Base-by-base conservation (phyloP, 2,888 invertebrate species). In the Beris morrisii region DNA sequence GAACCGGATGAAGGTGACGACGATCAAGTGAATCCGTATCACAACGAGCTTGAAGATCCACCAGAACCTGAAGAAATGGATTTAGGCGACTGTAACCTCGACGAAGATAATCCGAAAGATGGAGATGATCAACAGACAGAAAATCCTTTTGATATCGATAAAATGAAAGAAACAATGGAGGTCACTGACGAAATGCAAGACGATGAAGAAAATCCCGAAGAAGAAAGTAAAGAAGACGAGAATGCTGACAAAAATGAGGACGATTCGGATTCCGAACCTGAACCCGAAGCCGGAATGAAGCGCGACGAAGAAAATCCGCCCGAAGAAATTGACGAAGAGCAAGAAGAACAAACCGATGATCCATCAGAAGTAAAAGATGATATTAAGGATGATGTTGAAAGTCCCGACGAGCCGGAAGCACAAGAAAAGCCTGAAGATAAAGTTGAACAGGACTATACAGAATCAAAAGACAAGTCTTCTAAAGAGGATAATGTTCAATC, bases 41-140 rank as follows among this genome's bases (percentile, higher is more conserved):
- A 93, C 75, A 92, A 92, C 46, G 87, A 92, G 64, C 84, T 90
- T 69, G 87, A 88, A 72, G 88, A 88, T 53, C 84, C 88, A 11
- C 89, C 90, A 0, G 93, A 95, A 75, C 89, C 93, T 0, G 93
- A 95, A 78, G 87, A 90, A 57, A 87, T 95, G 79, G 94, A 96
- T 75, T 80, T 96, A 68, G 94, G 95, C 0, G 94, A 96, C 50
- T 90, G 95, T 78, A 87, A 93, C 71, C 80, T 93, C 15, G 93
- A 95, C 74, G 91, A 87, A 32, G 88, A 82, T 71, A 87, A 83
- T 75, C 86, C 81, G 6, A 86, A 86, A 30, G 86, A 87, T 5
- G 74, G 74, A 11, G 75, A 78, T 15, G 78, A 82, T 32, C 85
- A 87, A 70, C 80, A 84, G 74, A 81, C 84, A 66, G 88, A 88